phyloP scores from a whole-genome alignment of 2,888 invertebrate species.

The Nudaria mundana region DNA sequence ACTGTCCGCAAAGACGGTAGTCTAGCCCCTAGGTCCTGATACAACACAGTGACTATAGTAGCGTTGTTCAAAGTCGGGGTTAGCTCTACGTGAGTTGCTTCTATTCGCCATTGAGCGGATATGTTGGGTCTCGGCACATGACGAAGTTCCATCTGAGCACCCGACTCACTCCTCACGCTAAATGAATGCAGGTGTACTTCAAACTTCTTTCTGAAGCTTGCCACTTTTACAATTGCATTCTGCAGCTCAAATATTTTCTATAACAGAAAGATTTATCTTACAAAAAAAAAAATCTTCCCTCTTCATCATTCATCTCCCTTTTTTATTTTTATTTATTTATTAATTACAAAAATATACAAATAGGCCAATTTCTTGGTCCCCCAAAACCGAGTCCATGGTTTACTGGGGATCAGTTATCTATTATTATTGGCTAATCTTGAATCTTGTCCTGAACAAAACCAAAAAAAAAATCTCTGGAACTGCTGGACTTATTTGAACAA shows the following conservation, averaged over 20 bases:
- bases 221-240: conserved; percentile 60
- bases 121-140: conserved; percentile 25
- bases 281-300: too few species aligned
- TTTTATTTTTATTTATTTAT: too few species aligned
- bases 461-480: too few species aligned
- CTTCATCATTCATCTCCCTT: too few species aligned
- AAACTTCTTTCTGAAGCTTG: conserved; percentile 53
- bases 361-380: too few species aligned
- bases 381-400: too few species aligned
- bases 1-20: conserved; percentile 82
- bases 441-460: too few species aligned
- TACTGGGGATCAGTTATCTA: too few species aligned
- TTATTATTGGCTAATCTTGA: too few species aligned
- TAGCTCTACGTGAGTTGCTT: conserved; percentile 62
- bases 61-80: conserved; percentile 43
- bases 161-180: conserved; percentile 51
- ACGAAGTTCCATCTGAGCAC: conserved; percentile 58
- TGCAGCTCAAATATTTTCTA: conserved; percentile 78
- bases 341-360: too few species aligned
- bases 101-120: conserved; percentile 57
- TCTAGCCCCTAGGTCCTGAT: conserved; percentile 83
- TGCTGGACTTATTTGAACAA: too few species aligned
- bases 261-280: conserved; percentile 15
- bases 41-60: conserved; percentile 78
- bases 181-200: conserved; percentile 56